Percentiles rank a stretch among this genome's conserved stretches.
Conservation (phyloP, 2,888 invertebrate genomes). For the Imbricaverruca yamaguchii region DNA sequence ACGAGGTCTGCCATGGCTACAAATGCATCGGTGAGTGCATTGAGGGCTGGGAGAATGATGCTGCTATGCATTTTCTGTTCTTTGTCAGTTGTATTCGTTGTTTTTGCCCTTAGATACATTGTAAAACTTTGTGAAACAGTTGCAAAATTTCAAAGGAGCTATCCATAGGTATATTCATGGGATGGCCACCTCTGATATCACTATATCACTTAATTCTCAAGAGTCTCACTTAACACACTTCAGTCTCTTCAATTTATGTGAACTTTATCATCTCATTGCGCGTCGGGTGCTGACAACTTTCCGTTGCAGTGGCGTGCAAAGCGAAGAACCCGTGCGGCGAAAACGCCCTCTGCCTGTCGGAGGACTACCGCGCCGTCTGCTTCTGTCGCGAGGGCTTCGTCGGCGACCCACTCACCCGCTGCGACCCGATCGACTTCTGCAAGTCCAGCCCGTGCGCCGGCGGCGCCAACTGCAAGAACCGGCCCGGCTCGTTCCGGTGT, state of each 20-base stretch:
- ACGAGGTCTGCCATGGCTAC: conserved; percentile 72
- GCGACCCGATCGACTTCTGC: conserved; percentile 69
- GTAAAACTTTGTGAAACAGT: too few relatives aligned
- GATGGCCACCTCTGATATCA: too few relatives aligned
- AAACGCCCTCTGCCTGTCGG: conserved; percentile 76
- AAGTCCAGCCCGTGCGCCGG: conserved; percentile 68
- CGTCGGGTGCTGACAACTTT: too few relatives aligned
- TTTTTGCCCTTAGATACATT: too few relatives aligned
- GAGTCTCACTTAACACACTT: too few relatives aligned
- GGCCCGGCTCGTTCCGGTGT: conserved; percentile 70
- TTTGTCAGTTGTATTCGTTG: too few relatives aligned
- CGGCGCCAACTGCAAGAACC: conserved; percentile 70
- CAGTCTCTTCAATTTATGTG: not conserved
- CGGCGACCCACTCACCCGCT: conserved; percentile 64
- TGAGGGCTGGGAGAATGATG: too few relatives aligned
- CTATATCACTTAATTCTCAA: too few relatives aligned
- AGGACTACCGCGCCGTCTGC: conserved; percentile 66
- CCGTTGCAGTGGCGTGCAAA: conserved; percentile 63
- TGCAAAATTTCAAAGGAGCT: too few relatives aligned
- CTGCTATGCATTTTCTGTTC: not conserved
- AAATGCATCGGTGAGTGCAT: conserved; percentile 54
- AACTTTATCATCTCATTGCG: not conserved
- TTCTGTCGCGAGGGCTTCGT: conserved; percentile 80
- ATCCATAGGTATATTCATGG: too few relatives aligned
- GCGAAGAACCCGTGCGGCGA: conserved; percentile 74